Evolutionary conservation across 2,113 vertebrate species (phyloP), one percentile per base, ranked within the genome.

Genomic region (Syngnathoides biaculeatus): DNA sequence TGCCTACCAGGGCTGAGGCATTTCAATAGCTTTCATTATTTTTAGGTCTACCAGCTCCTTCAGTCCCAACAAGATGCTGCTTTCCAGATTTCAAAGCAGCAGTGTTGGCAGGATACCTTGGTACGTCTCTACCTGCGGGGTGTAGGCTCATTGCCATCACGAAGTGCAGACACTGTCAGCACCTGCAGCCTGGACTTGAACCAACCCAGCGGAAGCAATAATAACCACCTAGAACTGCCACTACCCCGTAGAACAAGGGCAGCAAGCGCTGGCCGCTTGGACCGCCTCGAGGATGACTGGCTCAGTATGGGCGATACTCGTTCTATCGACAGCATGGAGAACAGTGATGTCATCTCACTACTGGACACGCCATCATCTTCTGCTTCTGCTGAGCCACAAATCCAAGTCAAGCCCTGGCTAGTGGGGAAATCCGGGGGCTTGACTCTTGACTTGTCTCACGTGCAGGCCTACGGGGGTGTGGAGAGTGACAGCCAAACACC

Each of bases 31-130:
- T 68, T 53, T 17, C 22, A 80, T 53, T 83, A 0, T 74, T 43
- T 70, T 39, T 73, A 99, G 97, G 81, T 99, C 76, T 90, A 94
- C 86, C 94, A 94, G 74, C 93, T 98, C 87, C 88, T 99, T 8
- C 94, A 95, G 85, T 92, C 93, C 56, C 94, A 96, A 8, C 56
- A 88, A 72, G 96, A 98, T n/a, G 94, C 95, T 56, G 94, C 94
- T 1, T 74, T 91, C 64, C 95, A 97, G 81, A 94, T 99, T 75
- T 91, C 94, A 24, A 93, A 88, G 76, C 96, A 98, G 87, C 88
- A 93, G 72, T 95, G 95, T 75, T 99, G 97, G 97, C 97, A 99
- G 89, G 97, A 98, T 83, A 96, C 95, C 1, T 90, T 98, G 43
- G 86, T 95, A 77, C 92, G 91, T 2, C 89, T 98, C 0, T 93